phyloP scores from a whole-genome alignment of 2,797 vertebrate species.

The Poeciliopsis infans region DNA sequence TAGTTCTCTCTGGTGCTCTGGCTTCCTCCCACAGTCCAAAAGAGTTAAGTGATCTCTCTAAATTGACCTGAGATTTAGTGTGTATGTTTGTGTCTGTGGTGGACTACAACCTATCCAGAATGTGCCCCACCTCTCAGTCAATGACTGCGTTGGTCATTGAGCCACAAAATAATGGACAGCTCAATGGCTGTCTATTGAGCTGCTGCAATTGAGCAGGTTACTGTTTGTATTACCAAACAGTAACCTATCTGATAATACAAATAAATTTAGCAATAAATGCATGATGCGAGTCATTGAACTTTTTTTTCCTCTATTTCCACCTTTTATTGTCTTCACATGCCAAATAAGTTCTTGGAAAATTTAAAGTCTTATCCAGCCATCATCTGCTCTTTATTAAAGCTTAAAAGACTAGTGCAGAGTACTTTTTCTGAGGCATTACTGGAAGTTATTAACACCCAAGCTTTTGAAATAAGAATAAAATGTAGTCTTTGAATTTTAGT shows the following conservation, averaged over 20 bases:
- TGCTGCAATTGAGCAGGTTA: no score
- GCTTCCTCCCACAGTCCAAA: background rate
- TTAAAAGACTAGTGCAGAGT: slow-evolving; percentile 30
- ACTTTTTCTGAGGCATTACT: slow-evolving; percentile 10
- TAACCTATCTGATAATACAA: background rate
- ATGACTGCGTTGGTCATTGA: no score
- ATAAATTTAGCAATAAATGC: background rate
- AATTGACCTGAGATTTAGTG: background rate
- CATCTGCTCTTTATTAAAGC: slow-evolving; percentile 66
- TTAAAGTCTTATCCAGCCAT: slow-evolving; percentile 50
- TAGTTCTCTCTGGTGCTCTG: background rate
- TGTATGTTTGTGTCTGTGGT: background rate
- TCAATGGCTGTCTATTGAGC: no score
- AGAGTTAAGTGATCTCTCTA: background rate
- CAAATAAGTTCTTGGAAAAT: slow-evolving; percentile 15
- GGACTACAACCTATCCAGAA: background rate
- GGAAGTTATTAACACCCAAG: slow-evolving; percentile 25
- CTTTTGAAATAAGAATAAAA: slow-evolving; percentile 2
- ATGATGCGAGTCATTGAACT: background rate
- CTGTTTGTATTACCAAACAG: no score
- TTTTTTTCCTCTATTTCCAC: slow-evolving; percentile 29
- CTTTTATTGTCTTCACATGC: slow-evolving; percentile 55
- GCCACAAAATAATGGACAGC: no score
- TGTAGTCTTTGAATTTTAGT: background rate
- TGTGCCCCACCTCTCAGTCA: background rate